Evolutionary conservation across 2,113 vertebrate genomes (phyloP).

Genomic region (Orthonyx spaldingii): DNA sequence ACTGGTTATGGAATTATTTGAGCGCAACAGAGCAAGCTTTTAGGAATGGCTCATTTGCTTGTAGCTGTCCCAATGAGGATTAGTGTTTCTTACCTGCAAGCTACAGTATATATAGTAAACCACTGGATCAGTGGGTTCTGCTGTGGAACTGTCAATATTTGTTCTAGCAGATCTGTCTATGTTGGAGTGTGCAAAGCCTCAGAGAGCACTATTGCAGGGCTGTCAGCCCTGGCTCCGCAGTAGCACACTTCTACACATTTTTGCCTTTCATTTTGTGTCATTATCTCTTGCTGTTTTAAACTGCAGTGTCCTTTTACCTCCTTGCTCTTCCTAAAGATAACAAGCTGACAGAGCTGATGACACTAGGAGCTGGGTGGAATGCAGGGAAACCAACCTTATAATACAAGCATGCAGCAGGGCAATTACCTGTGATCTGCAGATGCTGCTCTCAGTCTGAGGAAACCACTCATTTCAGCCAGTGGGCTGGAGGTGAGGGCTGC

Average conservation of each 20-base stretch:
- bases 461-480: slow-evolving; percentile 30
- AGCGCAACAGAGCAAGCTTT: slow-evolving; percentile 2
- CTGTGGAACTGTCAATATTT: slow-evolving; percentile 50
- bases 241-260: not conserved
- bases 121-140: slow-evolving; percentile 46
- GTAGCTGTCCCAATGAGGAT: slow-evolving; percentile 36
- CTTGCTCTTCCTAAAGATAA: slow-evolving; percentile 30
- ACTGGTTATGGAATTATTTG: not conserved
- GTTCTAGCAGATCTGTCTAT: slow-evolving; percentile 39
- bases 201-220: not conserved
- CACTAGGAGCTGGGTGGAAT: not conserved
- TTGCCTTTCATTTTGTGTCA: slow-evolving; percentile 42
- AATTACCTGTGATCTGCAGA: slow-evolving; percentile 13
- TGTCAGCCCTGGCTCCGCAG: not conserved
- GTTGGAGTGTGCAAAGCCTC: not conserved
- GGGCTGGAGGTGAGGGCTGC: not conserved
- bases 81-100: slow-evolving; percentile 49
- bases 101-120: slow-evolving; percentile 36
- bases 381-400: slow-evolving; percentile 16
- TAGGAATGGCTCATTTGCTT: slow-evolving; percentile 56
- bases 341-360: slow-evolving; percentile 9
- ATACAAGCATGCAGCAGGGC: slow-evolving; percentile 9
- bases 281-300: slow-evolving; percentile 47
- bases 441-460: not conserved
- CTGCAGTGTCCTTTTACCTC: slow-evolving; percentile 15